A percentile compares a stretch with the other conserved stretches of the same genome.
These are phyloP conservation scores for Urocyon cinereoargenteus DNA, from an alignment of 2,797 vertebrate species.

Conservation along the genomic window DNA sequence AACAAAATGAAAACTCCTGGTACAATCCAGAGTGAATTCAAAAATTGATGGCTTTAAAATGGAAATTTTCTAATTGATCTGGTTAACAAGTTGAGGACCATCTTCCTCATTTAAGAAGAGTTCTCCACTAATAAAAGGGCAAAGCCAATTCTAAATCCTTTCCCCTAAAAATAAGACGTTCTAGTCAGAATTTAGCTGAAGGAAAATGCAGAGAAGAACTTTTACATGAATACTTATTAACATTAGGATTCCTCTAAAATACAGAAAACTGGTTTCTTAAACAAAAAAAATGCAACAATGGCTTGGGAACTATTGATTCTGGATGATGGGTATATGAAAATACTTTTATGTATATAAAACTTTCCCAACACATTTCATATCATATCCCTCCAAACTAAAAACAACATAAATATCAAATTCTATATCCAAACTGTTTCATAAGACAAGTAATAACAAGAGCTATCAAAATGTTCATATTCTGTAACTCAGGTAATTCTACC, in stretches of 20 bases:
- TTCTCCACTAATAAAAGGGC: constrained; percentile 8
- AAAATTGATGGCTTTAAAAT: background rate
- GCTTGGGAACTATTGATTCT: constrained; percentile 22
- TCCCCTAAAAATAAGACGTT: background rate
- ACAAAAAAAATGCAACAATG: background rate
- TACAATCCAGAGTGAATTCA: constrained; percentile 41
- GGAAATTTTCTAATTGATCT: constrained; percentile 26
- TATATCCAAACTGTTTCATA: constrained; percentile 16
- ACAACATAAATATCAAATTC: constrained; percentile 8
- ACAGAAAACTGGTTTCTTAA: background rate
- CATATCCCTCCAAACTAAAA: background rate
- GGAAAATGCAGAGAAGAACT: background rate
- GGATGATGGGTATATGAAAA: background rate
- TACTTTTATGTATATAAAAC: constrained; percentile 22
- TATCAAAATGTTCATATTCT: background rate
- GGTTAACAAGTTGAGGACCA: background rate
- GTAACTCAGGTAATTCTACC: background rate
- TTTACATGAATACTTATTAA: background rate
- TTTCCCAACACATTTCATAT: constrained; percentile 16
- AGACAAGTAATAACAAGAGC: background rate
- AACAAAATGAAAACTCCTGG: constrained; percentile 27
- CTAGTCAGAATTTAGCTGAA: constrained; percentile 40
- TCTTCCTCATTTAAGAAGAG: background rate
- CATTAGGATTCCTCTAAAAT: background rate
- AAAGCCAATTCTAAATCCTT: constrained; percentile 3